A percentile compares a stretch with the other conserved stretches of the same genome.
Conservation (phyloP, 2,113 vertebrate genomes). For the Nettapus auritus region DNA sequence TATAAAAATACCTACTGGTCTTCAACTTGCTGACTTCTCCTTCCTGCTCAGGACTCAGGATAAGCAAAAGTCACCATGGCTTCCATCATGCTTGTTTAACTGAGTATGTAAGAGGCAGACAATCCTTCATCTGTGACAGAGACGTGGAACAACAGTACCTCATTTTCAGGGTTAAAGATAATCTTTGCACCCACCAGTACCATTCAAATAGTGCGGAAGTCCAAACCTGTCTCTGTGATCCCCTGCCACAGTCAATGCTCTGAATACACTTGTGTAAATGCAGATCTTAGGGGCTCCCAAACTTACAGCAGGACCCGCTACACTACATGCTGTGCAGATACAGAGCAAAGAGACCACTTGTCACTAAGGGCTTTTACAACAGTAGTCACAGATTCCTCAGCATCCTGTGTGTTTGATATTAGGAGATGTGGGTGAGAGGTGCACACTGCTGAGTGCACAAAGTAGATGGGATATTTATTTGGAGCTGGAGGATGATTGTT, state of each 20-base stretch:
- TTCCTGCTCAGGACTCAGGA: neutral
- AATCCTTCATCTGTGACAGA: neutral
- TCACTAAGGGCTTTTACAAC: neutral
- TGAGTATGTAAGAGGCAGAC: fast-evolving
- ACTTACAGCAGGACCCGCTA: fast-evolving
- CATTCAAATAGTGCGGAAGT: neutral
- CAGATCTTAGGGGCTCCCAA: neutral
- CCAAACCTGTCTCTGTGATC: neutral
- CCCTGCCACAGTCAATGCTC: fast-evolving
- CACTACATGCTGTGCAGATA: fast-evolving
- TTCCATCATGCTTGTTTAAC: neutral
- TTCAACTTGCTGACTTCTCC: neutral
- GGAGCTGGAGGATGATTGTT: neutral
- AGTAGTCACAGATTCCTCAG: neutral
- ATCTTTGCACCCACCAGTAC: neutral
- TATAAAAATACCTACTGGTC: neutral
- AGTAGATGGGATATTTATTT: neutral
- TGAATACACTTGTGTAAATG: neutral
- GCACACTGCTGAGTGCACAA: neutral
- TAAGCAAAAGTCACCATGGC: neutral
- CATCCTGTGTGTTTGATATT: neutral
- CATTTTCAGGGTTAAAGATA: neutral
- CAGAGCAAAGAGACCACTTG: neutral
- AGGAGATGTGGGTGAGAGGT: fast-evolving
- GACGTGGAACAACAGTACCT: neutral